These are phyloP conservation scores for Dendrocincla fuliginosa DNA, from an alignment of 2,797 vertebrate genomes.

Conservation along the genomic window DNA sequence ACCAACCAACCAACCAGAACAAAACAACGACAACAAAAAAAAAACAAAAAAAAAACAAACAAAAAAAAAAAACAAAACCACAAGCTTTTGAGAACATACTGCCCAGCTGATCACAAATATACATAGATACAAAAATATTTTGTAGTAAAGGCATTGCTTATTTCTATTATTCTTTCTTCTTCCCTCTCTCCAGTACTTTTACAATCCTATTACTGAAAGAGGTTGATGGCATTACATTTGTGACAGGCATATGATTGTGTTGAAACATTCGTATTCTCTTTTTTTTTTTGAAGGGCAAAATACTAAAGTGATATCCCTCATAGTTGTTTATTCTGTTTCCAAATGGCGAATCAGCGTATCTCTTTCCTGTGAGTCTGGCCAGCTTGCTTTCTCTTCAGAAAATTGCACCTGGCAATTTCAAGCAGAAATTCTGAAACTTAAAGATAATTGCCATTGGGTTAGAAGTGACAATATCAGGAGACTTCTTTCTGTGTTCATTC, in stretches of 20 bases:
- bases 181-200: background rate
- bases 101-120: background rate
- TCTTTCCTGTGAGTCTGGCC: background rate
- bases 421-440: background rate
- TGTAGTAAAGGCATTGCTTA: background rate
- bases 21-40: no score
- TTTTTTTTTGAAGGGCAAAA: background rate
- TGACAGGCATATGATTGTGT: conserved; percentile 4
- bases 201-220: background rate
- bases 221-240: background rate
- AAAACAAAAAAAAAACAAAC: no score
- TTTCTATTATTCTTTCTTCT: background rate
- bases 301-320: background rate
- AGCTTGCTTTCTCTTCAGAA: background rate
- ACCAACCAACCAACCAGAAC: no score
- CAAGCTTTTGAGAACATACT: background rate
- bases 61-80: no score
- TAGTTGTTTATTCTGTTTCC: background rate
- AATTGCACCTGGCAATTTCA: background rate
- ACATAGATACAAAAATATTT: background rate
- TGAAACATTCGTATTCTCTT: background rate
- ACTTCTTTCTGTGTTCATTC: background rate
- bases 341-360: background rate
- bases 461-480: background rate
- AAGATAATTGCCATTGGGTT: background rate